phyloP scores from a whole-genome alignment of 2,797 vertebrate species.

The Botia kubotai region DNA sequence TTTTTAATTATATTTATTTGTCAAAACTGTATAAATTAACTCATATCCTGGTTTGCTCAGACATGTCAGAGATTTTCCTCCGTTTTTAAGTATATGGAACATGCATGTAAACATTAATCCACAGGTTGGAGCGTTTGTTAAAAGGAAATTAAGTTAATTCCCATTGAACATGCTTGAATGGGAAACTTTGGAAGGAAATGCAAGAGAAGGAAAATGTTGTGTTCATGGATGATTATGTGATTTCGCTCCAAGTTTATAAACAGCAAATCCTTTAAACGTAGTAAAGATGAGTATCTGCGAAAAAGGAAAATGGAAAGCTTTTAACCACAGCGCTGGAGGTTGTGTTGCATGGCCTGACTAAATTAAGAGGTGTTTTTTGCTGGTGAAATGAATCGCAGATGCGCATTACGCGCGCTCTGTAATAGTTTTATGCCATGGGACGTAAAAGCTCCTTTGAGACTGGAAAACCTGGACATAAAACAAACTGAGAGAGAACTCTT shows the following conservation, averaged over 20 bases:
- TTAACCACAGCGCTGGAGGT: conserved; percentile 24
- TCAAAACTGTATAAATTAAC: not conserved
- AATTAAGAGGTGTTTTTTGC: conserved; percentile 60
- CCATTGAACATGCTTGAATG: not conserved
- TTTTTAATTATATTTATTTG: not conserved
- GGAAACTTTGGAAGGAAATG: not conserved
- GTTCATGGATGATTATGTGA: not conserved
- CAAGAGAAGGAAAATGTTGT: not conserved
- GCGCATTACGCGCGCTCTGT: conserved; percentile 62
- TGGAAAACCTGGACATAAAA: conserved; percentile 60
- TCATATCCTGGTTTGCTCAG: not conserved
- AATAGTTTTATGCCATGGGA: conserved; percentile 55
- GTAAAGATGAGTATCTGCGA: conserved; percentile 16
- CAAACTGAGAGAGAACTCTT: conserved; percentile 51
- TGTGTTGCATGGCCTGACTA: conserved; percentile 62
- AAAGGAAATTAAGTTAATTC: not conserved
- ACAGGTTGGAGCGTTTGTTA: not conserved
- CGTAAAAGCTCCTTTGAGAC: conserved; percentile 50
- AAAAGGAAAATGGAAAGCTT: conserved; percentile 34
- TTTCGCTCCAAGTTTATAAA: conserved; percentile 15
- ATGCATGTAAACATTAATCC: not conserved
- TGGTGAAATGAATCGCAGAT: conserved; percentile 69
- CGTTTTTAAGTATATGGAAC: not conserved
- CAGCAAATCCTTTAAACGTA: not conserved
- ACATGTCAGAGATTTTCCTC: not conserved